Base-by-base conservation (phyloP, 1,140 invertebrate genomes). In the Drosophila nebulosa region DNA sequence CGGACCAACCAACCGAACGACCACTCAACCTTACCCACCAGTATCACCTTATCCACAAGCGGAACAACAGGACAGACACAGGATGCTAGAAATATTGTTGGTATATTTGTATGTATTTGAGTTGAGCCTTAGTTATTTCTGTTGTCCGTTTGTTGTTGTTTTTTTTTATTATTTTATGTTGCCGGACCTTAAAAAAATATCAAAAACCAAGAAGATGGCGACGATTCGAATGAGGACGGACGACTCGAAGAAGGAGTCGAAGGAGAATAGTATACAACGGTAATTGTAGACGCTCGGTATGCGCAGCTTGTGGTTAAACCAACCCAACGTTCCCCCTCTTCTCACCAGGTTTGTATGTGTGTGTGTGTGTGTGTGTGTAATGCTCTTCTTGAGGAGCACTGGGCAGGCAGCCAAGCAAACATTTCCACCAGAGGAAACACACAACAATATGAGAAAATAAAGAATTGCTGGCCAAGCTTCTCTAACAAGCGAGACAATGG, bases 211-310 rank as follows among this genome's bases (percentile, higher is more conserved):
- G 39, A 46, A 42, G 39, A 42, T 10, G 10, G 10, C 14, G 39
- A 42, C 16, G 7, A 46, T 21, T 21, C 21, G 9, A 10, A 18
- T 4, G 5, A 21, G 16, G 16, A 9, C 16, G 39, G n/a, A n/a
- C n/a, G n/a, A n/a, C n/a, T n/a, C n/a, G n/a, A n/a, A n/a, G n/a
- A n/a, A 46, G 18, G 16, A 46, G 16, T 14, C 14, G 10, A 46
- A 21, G 39, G 16, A 46, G 39, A 46, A 21, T 5, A 18, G 5
- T 46, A 59, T 70, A 74, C 78, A 60, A 74, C 61, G 78, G 79
- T 80, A 85, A 85, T 85, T 88, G 78, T 81, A 86, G 74, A 81
- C 74, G 70, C 61, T 86, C 74, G 80, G 80, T 80, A 85, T 85
- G 80, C 80, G 69, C 81, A 55, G 64, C 78, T 74, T 71, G 83